Evolutionary conservation across 2,888 invertebrate genomes (phyloP).

Genomic region (Boloria selene): DNA sequence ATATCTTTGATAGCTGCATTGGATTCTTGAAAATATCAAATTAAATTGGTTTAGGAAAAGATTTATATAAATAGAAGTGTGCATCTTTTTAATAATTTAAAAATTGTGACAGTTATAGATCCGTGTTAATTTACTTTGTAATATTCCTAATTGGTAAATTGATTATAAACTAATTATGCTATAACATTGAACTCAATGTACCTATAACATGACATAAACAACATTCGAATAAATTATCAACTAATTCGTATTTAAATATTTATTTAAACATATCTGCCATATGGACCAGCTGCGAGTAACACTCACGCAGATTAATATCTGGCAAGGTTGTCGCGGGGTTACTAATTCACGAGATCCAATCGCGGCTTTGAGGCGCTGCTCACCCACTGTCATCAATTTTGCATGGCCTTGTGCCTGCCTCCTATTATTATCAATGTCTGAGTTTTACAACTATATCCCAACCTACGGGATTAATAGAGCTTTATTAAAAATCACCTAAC

Average conservation of each 20-base stretch:
- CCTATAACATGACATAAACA: too few relatives aligned
- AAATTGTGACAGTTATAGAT: too few relatives aligned
- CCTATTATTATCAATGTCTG: conserved; percentile 43
- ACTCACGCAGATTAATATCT: conserved; percentile 53
- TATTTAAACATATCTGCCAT: conserved; percentile 6
- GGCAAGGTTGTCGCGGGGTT: conserved; percentile 45
- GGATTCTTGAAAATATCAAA: too few relatives aligned
- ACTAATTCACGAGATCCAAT: conserved; percentile 64
- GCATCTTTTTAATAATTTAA: too few relatives aligned
- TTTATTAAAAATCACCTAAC: not conserved
- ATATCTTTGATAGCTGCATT: too few relatives aligned
- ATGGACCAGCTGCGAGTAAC: conserved; percentile 38
- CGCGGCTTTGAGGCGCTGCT: conserved; percentile 52
- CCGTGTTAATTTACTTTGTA: too few relatives aligned
- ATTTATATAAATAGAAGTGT: too few relatives aligned
- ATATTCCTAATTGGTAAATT: too few relatives aligned
- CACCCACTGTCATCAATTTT: conserved; percentile 56
- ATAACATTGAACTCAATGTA: too few relatives aligned
- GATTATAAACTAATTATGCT: too few relatives aligned
- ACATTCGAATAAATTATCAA: too few relatives aligned
- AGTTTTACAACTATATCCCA: conserved; percentile 23
- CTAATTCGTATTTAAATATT: conserved; percentile 8
- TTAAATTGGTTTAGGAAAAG: too few relatives aligned
- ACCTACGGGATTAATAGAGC: not conserved
- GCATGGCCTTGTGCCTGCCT: conserved; percentile 50